Percentiles rank a stretch among this genome's conserved stretches.
Conservation (phyloP, 1,140 invertebrate genomes). For the Triops longicaudatus region DNA sequence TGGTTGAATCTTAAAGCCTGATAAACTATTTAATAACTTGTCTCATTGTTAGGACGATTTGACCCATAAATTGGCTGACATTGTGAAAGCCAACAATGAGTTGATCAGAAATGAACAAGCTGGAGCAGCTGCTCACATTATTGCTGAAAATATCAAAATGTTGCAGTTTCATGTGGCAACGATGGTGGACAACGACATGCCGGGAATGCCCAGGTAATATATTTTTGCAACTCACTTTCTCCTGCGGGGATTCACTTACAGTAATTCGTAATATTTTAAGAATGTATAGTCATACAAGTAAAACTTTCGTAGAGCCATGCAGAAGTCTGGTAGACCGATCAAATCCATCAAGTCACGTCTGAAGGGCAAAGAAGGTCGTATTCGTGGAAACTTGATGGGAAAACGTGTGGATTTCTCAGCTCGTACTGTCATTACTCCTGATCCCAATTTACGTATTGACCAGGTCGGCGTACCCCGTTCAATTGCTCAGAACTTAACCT, state of each 20-base stretch:
- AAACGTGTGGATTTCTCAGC: constrained; percentile 99
- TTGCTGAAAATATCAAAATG: constrained; percentile 95
- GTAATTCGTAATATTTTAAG: too few species aligned
- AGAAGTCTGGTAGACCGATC: constrained; percentile 96
- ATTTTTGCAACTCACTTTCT: constrained; percentile 38
- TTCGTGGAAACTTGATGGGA: constrained; percentile 98
- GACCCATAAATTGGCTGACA: constrained; percentile 97
- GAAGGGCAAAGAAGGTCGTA: constrained; percentile 94
- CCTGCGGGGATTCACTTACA: constrained; percentile 21
- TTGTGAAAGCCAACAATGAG: constrained; percentile 98
- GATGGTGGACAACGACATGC: constrained; percentile 96
- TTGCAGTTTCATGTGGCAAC: constrained; percentile 98
- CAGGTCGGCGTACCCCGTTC: constrained; percentile 97
- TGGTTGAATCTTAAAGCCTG: neutral
- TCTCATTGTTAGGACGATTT: constrained; percentile 77
- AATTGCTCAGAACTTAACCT: constrained; percentile 98
- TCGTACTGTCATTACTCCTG: constrained; percentile 97
- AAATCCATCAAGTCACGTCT: constrained; percentile 91
- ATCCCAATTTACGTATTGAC: constrained; percentile 96
- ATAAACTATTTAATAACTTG: neutral
- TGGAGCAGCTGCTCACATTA: constrained; percentile 93
- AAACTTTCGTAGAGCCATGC: constrained; percentile 65
- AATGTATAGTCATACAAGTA: constrained; percentile 34
- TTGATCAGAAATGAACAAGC: constrained; percentile 87
- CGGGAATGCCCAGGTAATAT: constrained; percentile 69